Evolutionary conservation across 2,797 vertebrate species (phyloP).

Genomic region (Diplodus puntazzo): DNA sequence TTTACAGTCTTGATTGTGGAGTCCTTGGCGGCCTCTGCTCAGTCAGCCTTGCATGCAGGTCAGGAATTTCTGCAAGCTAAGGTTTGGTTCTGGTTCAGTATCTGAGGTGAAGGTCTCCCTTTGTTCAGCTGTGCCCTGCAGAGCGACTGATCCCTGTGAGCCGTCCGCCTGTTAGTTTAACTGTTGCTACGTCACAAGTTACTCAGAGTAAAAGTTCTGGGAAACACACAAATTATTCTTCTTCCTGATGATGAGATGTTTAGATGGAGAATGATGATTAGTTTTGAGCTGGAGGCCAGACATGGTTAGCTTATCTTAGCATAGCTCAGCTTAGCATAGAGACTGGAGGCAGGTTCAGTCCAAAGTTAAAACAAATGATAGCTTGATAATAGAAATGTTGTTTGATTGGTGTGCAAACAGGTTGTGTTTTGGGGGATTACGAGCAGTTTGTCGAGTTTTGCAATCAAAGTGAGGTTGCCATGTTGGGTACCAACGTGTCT

Average conservation of each 20-base stretch:
- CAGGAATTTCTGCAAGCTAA: not conserved
- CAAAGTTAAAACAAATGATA: not conserved
- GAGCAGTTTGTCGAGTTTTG: not conserved
- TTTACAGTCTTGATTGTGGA: not conserved
- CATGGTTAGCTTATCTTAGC: not conserved
- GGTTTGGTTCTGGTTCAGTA: no score
- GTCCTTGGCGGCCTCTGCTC: not conserved
- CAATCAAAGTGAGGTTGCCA: not conserved
- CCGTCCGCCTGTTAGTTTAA: not conserved
- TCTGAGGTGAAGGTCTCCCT: not conserved
- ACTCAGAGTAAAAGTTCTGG: not conserved
- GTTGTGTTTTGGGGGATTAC: no score
- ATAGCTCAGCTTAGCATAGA: not conserved
- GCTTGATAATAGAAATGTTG: no score
- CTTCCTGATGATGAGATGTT: not conserved
- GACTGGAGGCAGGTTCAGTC: no score
- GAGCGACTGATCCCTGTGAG: not conserved
- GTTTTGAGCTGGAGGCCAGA: not conserved
- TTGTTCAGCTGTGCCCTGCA: not conserved
- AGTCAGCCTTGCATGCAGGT: not conserved
- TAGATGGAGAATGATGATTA: not conserved
- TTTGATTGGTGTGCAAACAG: no score
- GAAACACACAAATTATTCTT: not conserved
- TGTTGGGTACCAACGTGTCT: not conserved
- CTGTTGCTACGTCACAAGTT: not conserved